phyloP scores from a whole-genome alignment of 30 jellyfish, hydroid and myxozoan genomes.

The Aurelia sp. region DNA sequence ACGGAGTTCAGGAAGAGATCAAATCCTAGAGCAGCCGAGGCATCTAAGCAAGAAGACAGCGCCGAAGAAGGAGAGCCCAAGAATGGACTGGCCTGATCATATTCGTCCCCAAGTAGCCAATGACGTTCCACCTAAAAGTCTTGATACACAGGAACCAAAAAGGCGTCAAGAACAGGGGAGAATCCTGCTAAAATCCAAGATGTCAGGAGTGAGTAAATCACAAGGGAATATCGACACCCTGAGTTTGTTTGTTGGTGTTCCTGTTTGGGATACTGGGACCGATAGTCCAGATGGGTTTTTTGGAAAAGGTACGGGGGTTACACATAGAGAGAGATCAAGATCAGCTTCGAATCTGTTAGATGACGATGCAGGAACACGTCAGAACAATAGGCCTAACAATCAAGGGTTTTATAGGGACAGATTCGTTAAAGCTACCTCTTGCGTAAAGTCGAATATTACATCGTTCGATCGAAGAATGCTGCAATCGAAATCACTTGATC shows the following conservation, averaged over 20 bases:
- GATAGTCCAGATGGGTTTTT: too few species aligned
- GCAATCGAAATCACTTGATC: slow-evolving; percentile 37
- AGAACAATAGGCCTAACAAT: not conserved
- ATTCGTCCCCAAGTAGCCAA: not conserved
- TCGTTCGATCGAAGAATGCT: slow-evolving; percentile 14
- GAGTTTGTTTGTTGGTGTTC: not conserved
- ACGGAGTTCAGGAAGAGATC: not conserved
- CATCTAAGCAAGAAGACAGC: not conserved
- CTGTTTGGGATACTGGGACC: not conserved
- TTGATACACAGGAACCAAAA: not conserved
- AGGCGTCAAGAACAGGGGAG: too few species aligned
- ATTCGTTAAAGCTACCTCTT: slow-evolving; percentile 13
- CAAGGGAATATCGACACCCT: not conserved
- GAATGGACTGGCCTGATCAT: not conserved
- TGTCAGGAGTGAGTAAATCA: not conserved
- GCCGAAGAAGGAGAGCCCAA: not conserved
- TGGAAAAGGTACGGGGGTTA: too few species aligned
- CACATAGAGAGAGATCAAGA: too few species aligned
- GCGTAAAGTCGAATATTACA: slow-evolving; percentile 5
- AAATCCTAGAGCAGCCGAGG: not conserved
- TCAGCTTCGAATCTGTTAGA: too few species aligned
- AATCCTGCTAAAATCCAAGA: not conserved
- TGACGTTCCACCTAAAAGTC: not conserved
- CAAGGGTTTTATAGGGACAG: slow-evolving; percentile 25
- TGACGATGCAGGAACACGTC: too few species aligned